Evolutionary conservation across 1,140 invertebrate species (phyloP).

Genomic region (Drosophila simulans): DNA sequence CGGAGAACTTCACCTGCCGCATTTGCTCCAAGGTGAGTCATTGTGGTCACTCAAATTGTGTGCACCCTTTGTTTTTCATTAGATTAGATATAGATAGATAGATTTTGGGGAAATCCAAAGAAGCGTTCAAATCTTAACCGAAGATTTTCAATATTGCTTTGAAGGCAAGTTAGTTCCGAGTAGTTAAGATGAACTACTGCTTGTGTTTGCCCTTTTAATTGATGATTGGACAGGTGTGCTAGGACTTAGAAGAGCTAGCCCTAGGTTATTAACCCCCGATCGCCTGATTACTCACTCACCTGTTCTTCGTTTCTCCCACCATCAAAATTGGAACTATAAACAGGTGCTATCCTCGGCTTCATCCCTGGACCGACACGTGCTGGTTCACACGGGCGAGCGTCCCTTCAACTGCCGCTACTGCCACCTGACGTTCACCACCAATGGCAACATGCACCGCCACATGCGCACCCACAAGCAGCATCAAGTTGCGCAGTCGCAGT

Average conservation of each 20-base stretch:
- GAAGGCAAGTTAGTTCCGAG: too few species aligned
- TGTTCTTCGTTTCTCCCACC: background rate
- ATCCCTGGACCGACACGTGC: conserved; percentile 90
- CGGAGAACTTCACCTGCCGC: conserved; percentile 85
- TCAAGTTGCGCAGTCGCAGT: conserved; percentile 82
- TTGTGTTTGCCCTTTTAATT: background rate
- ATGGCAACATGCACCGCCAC: conserved; percentile 95
- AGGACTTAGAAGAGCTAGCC: background rate
- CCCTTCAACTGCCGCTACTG: conserved; percentile 92
- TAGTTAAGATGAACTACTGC: background rate
- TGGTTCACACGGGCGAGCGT: conserved; percentile 91
- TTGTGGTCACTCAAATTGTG: background rate
- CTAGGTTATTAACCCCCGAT: background rate
- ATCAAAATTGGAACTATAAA: background rate
- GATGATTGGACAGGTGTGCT: background rate
- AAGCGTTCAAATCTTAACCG: background rate
- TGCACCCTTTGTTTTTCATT: background rate
- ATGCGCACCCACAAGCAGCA: conserved; percentile 89
- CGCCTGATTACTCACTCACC: conserved; percentile 34
- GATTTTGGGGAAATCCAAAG: too few species aligned
- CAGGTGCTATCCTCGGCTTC: conserved; percentile 90
- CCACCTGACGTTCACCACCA: conserved; percentile 93
- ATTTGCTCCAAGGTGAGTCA: conserved; percentile 86
- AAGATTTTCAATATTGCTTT: background rate
- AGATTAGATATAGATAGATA: too few species aligned